Conservation (phyloP, 1,140 invertebrate genomes). For the Riptortus pedestris region DNA sequence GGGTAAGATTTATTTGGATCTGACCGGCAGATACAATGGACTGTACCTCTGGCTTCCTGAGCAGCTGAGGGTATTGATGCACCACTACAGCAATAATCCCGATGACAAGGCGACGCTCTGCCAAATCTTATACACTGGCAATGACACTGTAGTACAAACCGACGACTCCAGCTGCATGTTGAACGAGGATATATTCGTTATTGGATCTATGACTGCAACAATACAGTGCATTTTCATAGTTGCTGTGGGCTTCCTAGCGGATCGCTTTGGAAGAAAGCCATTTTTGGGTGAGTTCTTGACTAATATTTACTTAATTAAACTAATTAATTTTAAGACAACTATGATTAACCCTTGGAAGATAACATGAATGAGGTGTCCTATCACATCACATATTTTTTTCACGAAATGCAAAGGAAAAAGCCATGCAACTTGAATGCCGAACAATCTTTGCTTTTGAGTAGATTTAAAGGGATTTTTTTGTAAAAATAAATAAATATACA, state of each 20-base stretch:
- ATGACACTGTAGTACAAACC: background rate
- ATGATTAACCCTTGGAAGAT: no score
- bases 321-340: no score
- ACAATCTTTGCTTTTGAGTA: no score
- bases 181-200: background rate
- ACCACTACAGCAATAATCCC: background rate
- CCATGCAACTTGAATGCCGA: no score
- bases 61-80: background rate
- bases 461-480: no score
- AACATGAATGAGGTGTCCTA: no score
- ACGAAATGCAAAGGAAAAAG: no score
- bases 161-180: background rate
- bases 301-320: no score
- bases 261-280: background rate
- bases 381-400: no score
- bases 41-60: background rate
- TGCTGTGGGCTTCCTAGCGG: background rate
- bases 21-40: background rate
- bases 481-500: no score
- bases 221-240: background rate
- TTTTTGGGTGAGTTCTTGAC: background rate
- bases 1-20: no score
- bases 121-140: background rate
- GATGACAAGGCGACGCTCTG: background rate
- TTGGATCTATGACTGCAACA: background rate